Base-by-base conservation (phyloP, 2,797 vertebrate genomes). In the Buphagus erythrorhynchus region DNA sequence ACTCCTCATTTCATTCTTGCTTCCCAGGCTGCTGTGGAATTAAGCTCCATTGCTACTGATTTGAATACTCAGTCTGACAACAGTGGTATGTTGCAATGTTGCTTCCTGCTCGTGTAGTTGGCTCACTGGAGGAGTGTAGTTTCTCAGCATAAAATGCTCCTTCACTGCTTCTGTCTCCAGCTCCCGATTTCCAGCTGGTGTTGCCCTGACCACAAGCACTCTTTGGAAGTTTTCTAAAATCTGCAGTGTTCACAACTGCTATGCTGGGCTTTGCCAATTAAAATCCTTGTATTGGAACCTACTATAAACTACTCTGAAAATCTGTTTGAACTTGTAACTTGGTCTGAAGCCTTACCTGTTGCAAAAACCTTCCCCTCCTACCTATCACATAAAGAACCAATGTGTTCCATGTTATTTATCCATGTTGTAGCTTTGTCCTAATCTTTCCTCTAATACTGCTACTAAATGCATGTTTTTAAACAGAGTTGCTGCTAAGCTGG, bases 1-100 rank as follows among this genome's bases (percentile, higher is more conserved):
- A 86, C n/a, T 87, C 66, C 54, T 86, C 21, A 40, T 78, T 89
- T 94, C 48, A 6, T 94, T 94, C 59, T 91, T 95, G 63, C 75
- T 91, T 92, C 93, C 78, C 65, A 87, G 66, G 58, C 80, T 90
- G 55, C 80, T 95, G 54, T 93, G 86, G 71, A 71, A 74, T 91
- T 91, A 82, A 95, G 67, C 48, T 82, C 45, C 36, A 10, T 78
- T 92, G 66, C 77, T 86, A 29, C 66, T 73, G 51, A 49, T 87
- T 65, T 87, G 55, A 93, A 43, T 92, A 42, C 51, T 76, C 43
- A 38, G 43, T 82, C 29, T 93, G 84, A 87, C 69, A 77, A 33
- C 17, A 38, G 77, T 65, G 79, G n/a, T 78, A 36, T 54, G 66
- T 86, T 86, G 80, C 52, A 74, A 1, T 46, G 73, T 62, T 75